Evolutionary conservation across 2,888 invertebrate genomes (phyloP).

Genomic region (Liodrosophila aerea): DNA sequence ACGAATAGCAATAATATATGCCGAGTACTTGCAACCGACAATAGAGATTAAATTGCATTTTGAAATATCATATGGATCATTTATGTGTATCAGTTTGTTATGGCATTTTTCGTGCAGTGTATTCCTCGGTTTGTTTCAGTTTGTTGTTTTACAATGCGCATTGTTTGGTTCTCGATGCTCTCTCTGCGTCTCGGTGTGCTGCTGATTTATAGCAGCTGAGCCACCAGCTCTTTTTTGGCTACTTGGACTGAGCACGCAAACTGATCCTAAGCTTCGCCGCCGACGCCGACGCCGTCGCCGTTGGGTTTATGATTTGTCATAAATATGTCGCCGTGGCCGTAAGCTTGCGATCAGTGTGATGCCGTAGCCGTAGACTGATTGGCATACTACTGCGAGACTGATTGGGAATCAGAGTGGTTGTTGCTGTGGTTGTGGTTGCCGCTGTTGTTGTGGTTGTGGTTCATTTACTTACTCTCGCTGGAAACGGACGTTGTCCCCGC

Average conservation of each 20-base stretch:
- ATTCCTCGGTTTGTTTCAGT: slow-evolving; percentile 29
- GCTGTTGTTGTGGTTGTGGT: slow-evolving; percentile 1
- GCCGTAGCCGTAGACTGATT: slow-evolving; percentile 18
- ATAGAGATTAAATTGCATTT: too few species aligned
- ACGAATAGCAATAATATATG: too few species aligned
- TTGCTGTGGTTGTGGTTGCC: too few species aligned
- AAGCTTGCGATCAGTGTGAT: slow-evolving; percentile 9
- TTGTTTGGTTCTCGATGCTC: slow-evolving; percentile 70
- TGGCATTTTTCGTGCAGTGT: slow-evolving; percentile 32
- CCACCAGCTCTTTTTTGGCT: slow-evolving; percentile 62
- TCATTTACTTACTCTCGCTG: slow-evolving; percentile 85
- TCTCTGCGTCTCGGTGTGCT: slow-evolving; percentile 71
- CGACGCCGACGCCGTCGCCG: slow-evolving; percentile 5
- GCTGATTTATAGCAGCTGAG: slow-evolving; percentile 73
- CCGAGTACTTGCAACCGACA: too few species aligned
- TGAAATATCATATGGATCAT: too few species aligned
- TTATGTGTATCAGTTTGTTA: too few species aligned
- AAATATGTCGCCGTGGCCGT: slow-evolving; percentile 60
- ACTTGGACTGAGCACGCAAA: slow-evolving; percentile 15
- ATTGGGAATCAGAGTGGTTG: slow-evolving; percentile 20
- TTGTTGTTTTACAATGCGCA: slow-evolving; percentile 66
- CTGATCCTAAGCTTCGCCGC: slow-evolving; percentile 13
- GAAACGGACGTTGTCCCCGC: slow-evolving; percentile 89
- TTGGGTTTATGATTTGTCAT: slow-evolving; percentile 72
- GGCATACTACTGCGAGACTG: slow-evolving; percentile 24